Conservation (phyloP, 2,113 vertebrate species). For the Pithys albifrons region DNA sequence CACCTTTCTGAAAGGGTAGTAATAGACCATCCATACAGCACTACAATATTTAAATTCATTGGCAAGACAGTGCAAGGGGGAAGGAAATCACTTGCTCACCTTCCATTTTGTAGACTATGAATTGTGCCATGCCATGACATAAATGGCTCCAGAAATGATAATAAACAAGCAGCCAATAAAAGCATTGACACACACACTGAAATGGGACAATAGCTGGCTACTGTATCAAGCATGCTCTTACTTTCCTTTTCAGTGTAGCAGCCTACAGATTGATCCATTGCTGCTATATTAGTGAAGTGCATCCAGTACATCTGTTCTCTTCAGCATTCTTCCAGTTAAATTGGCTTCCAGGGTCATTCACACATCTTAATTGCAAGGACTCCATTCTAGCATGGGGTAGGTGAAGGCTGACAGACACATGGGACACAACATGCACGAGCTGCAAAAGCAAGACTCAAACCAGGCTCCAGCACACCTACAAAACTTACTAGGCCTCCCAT, state of each 20-base stretch:
- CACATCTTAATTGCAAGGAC: neutral
- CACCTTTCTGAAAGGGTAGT: neutral
- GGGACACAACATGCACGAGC: neutral
- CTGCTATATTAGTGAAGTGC: neutral
- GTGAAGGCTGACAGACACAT: rapidly evolving
- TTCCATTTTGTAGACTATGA: neutral
- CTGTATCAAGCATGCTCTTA: neutral
- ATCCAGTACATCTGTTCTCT: neutral
- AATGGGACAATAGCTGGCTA: neutral
- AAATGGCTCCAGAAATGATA: neutral
- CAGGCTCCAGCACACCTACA: neutral
- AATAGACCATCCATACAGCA: neutral
- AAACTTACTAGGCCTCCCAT: neutral
- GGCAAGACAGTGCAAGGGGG: neutral
- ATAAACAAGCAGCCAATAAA: neutral
- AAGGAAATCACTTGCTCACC: neutral
- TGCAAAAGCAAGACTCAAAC: neutral
- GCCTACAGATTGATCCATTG: neutral
- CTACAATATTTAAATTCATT: neutral
- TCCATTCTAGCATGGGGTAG: neutral
- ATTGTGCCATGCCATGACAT: neutral
- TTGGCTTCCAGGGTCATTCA: neutral
- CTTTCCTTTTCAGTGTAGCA: neutral
- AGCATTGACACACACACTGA: neutral
- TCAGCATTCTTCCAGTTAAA: neutral